Conservation (phyloP, 2,113 vertebrate species). For the Chionodraco myersi region DNA sequence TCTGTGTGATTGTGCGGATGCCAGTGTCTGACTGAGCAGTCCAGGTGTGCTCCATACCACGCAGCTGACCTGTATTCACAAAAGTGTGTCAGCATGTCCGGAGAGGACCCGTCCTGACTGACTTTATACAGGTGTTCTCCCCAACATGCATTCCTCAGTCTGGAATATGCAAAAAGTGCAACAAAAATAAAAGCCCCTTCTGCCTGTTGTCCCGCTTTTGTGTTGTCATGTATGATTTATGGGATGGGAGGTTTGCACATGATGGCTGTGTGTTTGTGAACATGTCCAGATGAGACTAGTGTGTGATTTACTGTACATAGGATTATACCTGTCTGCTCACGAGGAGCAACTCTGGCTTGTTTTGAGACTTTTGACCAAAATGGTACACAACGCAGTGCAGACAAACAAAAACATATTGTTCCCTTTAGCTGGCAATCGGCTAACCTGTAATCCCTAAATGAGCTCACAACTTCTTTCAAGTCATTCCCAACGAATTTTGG, state of each 20-base stretch:
- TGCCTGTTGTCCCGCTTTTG: slow-evolving; percentile 40
- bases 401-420: slow-evolving; percentile 2
- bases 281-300: slow-evolving; percentile 34
- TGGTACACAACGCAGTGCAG: not conserved
- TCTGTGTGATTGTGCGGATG: slow-evolving; percentile 25
- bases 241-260: slow-evolving; percentile 35
- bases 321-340: slow-evolving; percentile 41
- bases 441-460: slow-evolving; percentile 8
- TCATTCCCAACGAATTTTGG: slow-evolving; percentile 18
- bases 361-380: slow-evolving; percentile 11
- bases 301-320: slow-evolving; percentile 54
- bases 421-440: not conserved
- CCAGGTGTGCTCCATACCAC: slow-evolving; percentile 78
- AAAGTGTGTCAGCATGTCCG: slow-evolving; percentile 78
- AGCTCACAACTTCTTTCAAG: slow-evolving; percentile 31
- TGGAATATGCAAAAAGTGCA: slow-evolving; percentile 32
- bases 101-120: slow-evolving; percentile 30
- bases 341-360: not conserved
- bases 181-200: slow-evolving; percentile 30
- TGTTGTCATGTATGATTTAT: slow-evolving; percentile 60
- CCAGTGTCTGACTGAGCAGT: slow-evolving; percentile 39
- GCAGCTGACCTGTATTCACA: slow-evolving; percentile 52
- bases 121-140: slow-evolving; percentile 62
- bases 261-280: slow-evolving; percentile 46
- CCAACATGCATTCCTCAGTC: slow-evolving; percentile 60